Conservation (phyloP, 2,888 invertebrate genomes). For the Xestia c-nigrum region DNA sequence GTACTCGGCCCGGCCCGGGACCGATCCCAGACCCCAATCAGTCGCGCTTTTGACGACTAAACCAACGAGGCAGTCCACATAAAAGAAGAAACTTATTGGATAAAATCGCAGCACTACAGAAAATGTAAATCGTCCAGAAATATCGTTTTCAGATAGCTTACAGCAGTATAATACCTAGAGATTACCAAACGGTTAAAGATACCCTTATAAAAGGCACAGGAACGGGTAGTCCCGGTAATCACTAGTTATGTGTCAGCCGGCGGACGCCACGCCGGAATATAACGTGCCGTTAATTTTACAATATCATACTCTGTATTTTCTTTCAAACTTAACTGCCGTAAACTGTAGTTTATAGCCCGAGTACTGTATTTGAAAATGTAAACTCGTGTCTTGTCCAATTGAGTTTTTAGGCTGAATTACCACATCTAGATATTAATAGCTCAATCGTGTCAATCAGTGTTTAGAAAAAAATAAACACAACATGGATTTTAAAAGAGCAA, state of each 20-base stretch:
- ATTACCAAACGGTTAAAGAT: slow-evolving; percentile 23
- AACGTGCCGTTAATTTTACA: slow-evolving; percentile 24
- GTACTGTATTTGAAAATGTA: not conserved
- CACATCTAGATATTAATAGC: not conserved
- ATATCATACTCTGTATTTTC: slow-evolving; percentile 24
- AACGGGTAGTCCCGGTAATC: slow-evolving; percentile 30
- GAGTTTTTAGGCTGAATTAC: not conserved
- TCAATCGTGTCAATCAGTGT: not conserved
- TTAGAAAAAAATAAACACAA: not conserved
- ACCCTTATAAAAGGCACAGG: slow-evolving; percentile 20
- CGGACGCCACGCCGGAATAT: slow-evolving; percentile 14
- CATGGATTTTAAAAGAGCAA: not conserved
- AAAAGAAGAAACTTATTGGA: not conserved
- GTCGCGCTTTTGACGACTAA: not conserved
- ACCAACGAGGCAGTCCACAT: no score
- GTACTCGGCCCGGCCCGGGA: not conserved
- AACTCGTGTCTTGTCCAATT: not conserved
- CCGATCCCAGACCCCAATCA: not conserved
- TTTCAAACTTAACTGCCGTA: not conserved
- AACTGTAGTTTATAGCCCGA: not conserved
- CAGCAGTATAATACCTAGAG: slow-evolving; percentile 8
- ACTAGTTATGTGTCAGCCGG: slow-evolving; percentile 58
- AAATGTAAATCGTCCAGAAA: not conserved
- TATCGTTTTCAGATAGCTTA: slow-evolving; percentile 19
- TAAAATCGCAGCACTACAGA: not conserved